Base-by-base conservation (phyloP, 2,797 vertebrate species). In the Phalanger gymnotis region DNA sequence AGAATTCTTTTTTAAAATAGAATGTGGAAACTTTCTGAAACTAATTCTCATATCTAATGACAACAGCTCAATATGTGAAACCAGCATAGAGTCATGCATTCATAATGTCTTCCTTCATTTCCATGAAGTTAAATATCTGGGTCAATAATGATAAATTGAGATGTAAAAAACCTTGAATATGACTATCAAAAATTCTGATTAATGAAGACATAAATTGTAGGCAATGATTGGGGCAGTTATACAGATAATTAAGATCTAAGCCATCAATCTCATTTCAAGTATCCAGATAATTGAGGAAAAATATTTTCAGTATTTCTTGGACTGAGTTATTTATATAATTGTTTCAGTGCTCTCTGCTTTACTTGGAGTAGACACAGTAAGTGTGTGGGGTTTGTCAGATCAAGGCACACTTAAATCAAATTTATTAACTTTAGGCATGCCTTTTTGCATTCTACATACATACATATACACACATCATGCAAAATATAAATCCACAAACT, bases 371-470 rank as follows among this genome's bases (percentile, higher is more conserved):
- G 40, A 87, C 73, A 27, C 40, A 87, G 22, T 25, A 87, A 87
- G 47, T 87, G 22, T 87, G 22, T 47, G 9, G 73, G 73, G 19
- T 87, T 87, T 87, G 22, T 87, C 40, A 27, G 40, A 22, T 87
- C 73, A 47, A 87, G 73, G 22, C 22, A 87, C 9, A 27, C 40
- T 27, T 47, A 87, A 87, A 47, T 47, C 25, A 87, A 47, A 73
- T 95, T 90, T 55, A 3, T 89, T 87, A 93, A 7, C 10, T 92
- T 97, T 28, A 87, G 53, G 57, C 91, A 89, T 25, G 51, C 90
- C 1, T 93, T 90, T 87, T 58, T 89, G 0, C 53, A 30, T 57
- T 31, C 54, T 4, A 12, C 30, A 91, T 3, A 40, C 9, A 91
- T 5, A 5, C 19, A 57, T 5, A 19, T 1, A 73, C 11, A 54